Conservation (phyloP, 2,888 invertebrate genomes). For the Nomada goodeniana region DNA sequence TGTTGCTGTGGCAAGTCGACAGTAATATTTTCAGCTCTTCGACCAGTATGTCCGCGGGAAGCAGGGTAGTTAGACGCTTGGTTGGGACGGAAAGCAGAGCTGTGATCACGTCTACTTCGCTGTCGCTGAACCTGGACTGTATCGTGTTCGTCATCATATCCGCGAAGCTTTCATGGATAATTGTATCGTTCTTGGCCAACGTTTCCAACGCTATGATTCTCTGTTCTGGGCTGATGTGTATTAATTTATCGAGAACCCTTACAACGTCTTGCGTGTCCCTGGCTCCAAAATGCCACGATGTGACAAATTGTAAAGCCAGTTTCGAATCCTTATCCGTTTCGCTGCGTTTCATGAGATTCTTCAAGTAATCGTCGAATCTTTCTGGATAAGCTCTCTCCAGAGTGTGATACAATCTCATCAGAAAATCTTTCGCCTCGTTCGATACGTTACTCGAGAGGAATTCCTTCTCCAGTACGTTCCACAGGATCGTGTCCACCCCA, state of each 20-base stretch:
- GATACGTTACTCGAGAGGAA: slow-evolving; percentile 37
- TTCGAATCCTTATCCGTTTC: slow-evolving; percentile 67
- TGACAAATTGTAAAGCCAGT: slow-evolving; percentile 75
- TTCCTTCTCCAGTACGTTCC: slow-evolving; percentile 69
- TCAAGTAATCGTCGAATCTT: slow-evolving; percentile 89
- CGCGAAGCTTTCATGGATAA: slow-evolving; percentile 78
- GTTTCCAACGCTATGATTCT: slow-evolving; percentile 89
- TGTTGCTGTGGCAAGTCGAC: slow-evolving; percentile 75
- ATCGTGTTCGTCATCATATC: slow-evolving; percentile 89
- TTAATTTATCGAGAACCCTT: slow-evolving; percentile 84
- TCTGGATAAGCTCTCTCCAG: slow-evolving; percentile 90
- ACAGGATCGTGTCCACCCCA: slow-evolving; percentile 81
- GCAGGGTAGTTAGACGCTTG: slow-evolving; percentile 69
- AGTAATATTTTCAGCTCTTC: slow-evolving; percentile 78
- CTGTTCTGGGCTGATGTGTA: slow-evolving; percentile 89
- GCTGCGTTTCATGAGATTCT: slow-evolving; percentile 85
- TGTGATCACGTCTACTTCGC: slow-evolving; percentile 87
- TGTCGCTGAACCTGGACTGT: slow-evolving; percentile 89
- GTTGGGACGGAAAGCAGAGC: slow-evolving; percentile 82
- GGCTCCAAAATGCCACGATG: slow-evolving; percentile 78
- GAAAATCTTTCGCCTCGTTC: slow-evolving; percentile 63
- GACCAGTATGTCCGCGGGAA: slow-evolving; percentile 75
- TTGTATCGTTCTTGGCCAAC: slow-evolving; percentile 84
- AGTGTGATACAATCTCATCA: slow-evolving; percentile 72
- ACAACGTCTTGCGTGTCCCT: slow-evolving; percentile 74